Evolutionary conservation across 2,888 invertebrate species (phyloP).

Genomic region (Gryllus longicercus): DNA sequence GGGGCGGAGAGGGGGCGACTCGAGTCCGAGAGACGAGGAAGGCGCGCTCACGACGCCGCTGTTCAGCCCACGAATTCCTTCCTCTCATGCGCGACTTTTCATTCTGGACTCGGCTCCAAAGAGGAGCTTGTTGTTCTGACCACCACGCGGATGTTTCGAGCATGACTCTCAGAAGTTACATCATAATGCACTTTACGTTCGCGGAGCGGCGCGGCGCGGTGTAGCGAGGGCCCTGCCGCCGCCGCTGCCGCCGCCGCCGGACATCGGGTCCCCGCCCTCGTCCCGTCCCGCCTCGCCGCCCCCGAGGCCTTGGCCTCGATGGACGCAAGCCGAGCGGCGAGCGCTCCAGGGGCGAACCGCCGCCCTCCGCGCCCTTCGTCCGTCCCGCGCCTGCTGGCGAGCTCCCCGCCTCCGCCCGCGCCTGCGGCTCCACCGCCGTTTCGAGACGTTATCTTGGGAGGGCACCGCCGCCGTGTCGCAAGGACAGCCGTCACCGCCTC

Average conservation of each 20-base stretch:
- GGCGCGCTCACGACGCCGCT: conserved; percentile 17
- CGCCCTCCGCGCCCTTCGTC: too few species aligned
- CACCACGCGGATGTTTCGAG: conserved; percentile 5
- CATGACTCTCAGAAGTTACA: conserved; percentile 3
- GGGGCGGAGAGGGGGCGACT: not conserved
- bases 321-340: not conserved
- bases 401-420: too few species aligned
- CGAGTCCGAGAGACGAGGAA: not conserved
- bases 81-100: conserved; percentile 17
- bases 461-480: not conserved
- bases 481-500: not conserved
- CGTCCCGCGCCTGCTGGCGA: too few species aligned
- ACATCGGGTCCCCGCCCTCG: not conserved
- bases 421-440: too few species aligned
- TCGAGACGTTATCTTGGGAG: too few species aligned
- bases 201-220: not conserved
- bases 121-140: not conserved
- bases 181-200: not conserved
- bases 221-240: not conserved
- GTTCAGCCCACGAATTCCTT: conserved; percentile 17
- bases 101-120: not conserved
- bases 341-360: too few species aligned
- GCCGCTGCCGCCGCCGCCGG: not conserved
- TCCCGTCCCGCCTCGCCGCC: not conserved
- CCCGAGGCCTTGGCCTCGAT: not conserved